These are phyloP conservation scores for Polymixis lichenea DNA, from an alignment of 2,888 invertebrate species.

Conservation along the genomic window DNA sequence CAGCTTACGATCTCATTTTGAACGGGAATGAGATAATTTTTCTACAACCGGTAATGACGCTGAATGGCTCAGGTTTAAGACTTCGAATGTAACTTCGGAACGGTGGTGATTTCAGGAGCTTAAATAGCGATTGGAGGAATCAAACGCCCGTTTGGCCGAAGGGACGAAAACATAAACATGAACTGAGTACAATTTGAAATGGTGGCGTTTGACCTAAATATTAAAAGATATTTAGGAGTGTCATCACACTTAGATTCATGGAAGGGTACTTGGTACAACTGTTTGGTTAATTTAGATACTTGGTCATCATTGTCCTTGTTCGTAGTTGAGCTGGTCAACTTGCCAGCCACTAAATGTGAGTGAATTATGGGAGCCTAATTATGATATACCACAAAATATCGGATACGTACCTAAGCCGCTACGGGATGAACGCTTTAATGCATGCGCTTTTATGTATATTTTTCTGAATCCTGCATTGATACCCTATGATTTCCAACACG, in stretches of 20 bases:
- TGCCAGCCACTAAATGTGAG: neutral
- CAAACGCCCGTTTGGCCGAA: conserved; percentile 41
- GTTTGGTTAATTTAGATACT: conserved; percentile 16
- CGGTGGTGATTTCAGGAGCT: conserved; percentile 57
- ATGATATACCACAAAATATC: neutral
- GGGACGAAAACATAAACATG: conserved; percentile 57
- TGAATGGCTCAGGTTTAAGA: conserved; percentile 48
- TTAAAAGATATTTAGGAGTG: conserved; percentile 53
- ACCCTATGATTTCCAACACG: neutral
- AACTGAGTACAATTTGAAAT: conserved; percentile 53
- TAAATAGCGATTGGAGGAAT: conserved; percentile 60
- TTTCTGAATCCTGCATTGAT: neutral
- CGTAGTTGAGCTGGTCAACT: neutral
- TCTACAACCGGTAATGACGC: conserved; percentile 61
- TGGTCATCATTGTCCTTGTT: neutral
- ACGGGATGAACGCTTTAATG: neutral
- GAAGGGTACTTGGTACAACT: conserved; percentile 11
- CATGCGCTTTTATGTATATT: neutral
- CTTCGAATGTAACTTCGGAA: conserved; percentile 50
- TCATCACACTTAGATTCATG: conserved; percentile 41
- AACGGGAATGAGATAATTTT: conserved; percentile 66
- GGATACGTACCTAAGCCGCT: neutral
- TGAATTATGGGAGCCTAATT: neutral
- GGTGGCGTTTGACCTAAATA: conserved; percentile 53
- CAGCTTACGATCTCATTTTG: conserved; percentile 64